Percentiles rank a stretch among this genome's conserved stretches.
phyloP scores from a whole-genome alignment of 2,113 vertebrate genomes.

The Elaphurus davidianus region DNA sequence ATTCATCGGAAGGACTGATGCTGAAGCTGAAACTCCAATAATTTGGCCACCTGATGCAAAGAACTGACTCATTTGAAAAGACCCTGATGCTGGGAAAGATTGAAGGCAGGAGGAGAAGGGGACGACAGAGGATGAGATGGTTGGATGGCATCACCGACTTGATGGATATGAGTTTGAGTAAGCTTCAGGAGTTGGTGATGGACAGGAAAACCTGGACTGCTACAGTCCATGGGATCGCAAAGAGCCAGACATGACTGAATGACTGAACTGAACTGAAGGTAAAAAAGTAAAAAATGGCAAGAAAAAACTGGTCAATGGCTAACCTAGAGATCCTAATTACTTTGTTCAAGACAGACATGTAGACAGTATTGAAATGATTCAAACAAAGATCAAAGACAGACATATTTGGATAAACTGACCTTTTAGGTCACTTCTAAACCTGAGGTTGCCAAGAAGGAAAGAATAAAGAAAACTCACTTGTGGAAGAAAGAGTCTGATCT shows the following conservation, averaged over 20 bases:
- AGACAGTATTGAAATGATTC: not conserved
- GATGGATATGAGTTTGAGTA: not conserved
- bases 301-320: not conserved
- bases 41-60: not conserved
- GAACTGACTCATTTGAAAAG: not conserved
- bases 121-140: not conserved
- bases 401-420: not conserved
- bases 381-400: not conserved
- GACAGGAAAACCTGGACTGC: not conserved
- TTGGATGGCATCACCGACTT: not conserved
- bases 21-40: not conserved
- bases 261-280: not conserved
- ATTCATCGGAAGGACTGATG: not conserved
- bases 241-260: not conserved
- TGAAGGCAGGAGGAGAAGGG: not conserved
- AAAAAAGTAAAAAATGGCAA: not conserved
- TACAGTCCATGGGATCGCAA: not conserved
- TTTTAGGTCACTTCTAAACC: not conserved
- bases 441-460: not conserved
- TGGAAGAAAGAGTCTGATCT: not conserved
- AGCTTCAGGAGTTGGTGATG: not conserved
- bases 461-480: constrained; percentile 6
- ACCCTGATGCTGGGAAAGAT: not conserved
- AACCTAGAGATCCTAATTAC: not conserved
- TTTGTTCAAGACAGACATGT: not conserved